Evolutionary conservation across 2,797 vertebrate genomes (phyloP), one percentile per base, ranked within the genome.

Genomic region (Esox masquinongy): DNA sequence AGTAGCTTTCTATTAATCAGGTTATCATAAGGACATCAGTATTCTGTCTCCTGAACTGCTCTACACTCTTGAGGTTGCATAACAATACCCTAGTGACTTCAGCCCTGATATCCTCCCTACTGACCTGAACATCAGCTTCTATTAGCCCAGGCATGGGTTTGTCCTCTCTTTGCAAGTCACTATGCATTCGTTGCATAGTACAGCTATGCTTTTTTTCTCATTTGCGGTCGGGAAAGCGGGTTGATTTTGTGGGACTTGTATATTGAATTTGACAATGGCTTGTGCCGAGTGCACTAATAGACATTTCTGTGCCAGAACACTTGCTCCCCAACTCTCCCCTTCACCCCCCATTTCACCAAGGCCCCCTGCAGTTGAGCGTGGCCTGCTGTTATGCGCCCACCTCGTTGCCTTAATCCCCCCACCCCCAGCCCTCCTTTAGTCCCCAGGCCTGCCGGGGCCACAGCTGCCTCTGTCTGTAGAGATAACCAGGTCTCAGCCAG

Each of bases 401-500:
- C 77, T 83, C 79, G 79, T 72, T 88, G 84, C 88, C 80, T 85
- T 83, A 84, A 75, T 79, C 86, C 82, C 49, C 83, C 84, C 80
- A 79, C 86, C 80, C 43, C 22, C 51, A 36, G 73, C 85, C 77
- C 86, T 81, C 83, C 77, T 73, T n/a, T 31, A 31, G 81, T 49
- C 75, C 86, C 83, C 70, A 77, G 74, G 68, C 82, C 74, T 70
- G 63, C 51, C 81, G 85, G 80, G 90, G 86, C 75, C 84, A 87
- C 88, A 92, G 88, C 92, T 94, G 93, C 92, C 89, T 77, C 53
- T 56, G 53, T 59, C 53, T 59, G 89, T 83, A 88, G 89, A 94
- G 93, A 94, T 94, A 94, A 94, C 92, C 92, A 90, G 87, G 81
- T 82, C 85, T 90, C 87, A 87, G 85, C 90, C 88, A 93, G 89